Percentiles rank a stretch among this genome's conserved stretches.
Conservation (phyloP, 2,113 vertebrate species). For the Psettodes erumei region DNA sequence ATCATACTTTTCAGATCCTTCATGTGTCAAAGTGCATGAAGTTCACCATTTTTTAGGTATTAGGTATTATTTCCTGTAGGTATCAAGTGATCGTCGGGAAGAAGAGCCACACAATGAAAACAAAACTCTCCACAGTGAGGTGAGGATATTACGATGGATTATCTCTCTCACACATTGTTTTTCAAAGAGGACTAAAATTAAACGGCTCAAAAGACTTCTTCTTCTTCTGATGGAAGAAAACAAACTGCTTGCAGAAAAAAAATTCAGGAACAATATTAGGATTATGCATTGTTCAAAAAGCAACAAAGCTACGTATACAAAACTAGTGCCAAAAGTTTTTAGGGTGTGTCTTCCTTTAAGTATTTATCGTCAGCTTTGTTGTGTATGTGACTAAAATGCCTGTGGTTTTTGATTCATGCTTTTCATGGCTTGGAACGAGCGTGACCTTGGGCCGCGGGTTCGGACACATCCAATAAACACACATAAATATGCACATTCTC, state of each 20-base stretch:
- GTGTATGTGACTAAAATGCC: constrained; percentile 37
- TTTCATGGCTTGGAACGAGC: constrained; percentile 29
- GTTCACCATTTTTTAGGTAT: constrained; percentile 7
- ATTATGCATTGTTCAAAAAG: not conserved
- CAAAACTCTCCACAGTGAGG: not conserved
- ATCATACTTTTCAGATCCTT: not conserved
- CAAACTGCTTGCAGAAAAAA: not conserved
- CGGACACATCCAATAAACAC: constrained; percentile 25
- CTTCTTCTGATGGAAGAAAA: not conserved
- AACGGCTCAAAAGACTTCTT: not conserved
- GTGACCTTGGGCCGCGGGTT: constrained; percentile 17
- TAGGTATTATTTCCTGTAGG: constrained; percentile 40
- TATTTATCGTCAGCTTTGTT: constrained; percentile 48
- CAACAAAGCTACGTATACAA: too few relatives aligned
- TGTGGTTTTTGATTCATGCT: constrained; percentile 37
- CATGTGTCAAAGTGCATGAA: constrained; percentile 24
- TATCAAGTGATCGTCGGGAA: constrained; percentile 40
- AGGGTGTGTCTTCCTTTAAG: constrained; percentile 29
- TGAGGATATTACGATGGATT: constrained; percentile 19
- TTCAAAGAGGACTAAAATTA: not conserved
- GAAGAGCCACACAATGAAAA: not conserved
- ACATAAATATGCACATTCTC: not conserved
- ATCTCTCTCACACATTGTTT: not conserved
- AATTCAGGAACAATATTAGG: not conserved
- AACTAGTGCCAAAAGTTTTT: not conserved